Percentiles rank a stretch among this genome's conserved stretches.
phyloP scores from a whole-genome alignment of 1,140 invertebrate species.

The Homarus americanus region DNA sequence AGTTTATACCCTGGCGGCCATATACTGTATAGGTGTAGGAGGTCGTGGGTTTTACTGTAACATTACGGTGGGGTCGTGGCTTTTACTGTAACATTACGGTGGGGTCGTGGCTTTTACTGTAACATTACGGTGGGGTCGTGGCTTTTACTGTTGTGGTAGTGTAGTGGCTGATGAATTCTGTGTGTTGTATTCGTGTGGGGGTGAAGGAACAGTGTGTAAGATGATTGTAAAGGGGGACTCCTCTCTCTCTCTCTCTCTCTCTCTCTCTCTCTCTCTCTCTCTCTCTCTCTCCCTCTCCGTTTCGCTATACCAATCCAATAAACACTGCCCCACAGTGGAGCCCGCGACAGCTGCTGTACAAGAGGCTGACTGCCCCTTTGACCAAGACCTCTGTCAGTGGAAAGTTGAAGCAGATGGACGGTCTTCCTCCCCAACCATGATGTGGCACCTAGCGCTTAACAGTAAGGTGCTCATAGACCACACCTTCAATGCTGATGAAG shows the following conservation, averaged over 20 bases:
- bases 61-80: too few species aligned
- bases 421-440: neutral
- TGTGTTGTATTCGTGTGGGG: too few species aligned
- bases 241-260: neutral
- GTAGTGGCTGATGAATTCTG: too few species aligned
- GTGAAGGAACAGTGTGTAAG: too few species aligned
- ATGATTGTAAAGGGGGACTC: too few species aligned
- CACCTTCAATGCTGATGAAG: conserved; percentile 50
- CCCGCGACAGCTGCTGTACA: conserved; percentile 29
- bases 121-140: too few species aligned
- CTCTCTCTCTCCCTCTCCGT: neutral
- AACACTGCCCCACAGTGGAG: conserved; percentile 21
- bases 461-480: conserved; percentile 34
- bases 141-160: too few species aligned
- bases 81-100: too few species aligned
- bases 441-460: conserved; percentile 5
- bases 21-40: too few species aligned
- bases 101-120: too few species aligned
- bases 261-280: neutral
- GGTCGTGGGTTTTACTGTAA: too few species aligned
- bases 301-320: neutral
- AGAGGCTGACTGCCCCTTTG: conserved; percentile 44
- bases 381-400: conserved; percentile 37
- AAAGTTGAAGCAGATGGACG: neutral
- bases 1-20: neutral